Percentiles rank a stretch among this genome's conserved stretches.
These are phyloP conservation scores for Neogale vison DNA, from an alignment of 2,113 vertebrate genomes.

Conservation along the genomic window DNA sequence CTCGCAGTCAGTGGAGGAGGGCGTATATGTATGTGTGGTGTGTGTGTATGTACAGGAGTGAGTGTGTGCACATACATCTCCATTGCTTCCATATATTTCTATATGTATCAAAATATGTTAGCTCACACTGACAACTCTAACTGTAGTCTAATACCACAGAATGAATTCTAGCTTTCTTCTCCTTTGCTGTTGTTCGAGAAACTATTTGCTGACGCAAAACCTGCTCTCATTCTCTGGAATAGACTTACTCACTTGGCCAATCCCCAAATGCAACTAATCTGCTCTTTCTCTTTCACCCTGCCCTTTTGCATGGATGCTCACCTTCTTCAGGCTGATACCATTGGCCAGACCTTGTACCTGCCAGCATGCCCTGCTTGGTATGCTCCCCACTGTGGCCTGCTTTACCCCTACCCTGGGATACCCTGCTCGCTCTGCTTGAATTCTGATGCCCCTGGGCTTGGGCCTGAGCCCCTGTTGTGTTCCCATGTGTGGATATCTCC, in stretches of 20 bases:
- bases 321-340: background rate
- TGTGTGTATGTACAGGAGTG: fast-evolving
- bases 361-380: too few species aligned
- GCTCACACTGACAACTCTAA: too few species aligned
- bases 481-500: fast-evolving
- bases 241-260: too few species aligned
- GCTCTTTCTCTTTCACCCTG: fast-evolving
- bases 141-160: background rate
- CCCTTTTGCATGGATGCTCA: background rate
- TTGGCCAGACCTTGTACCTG: too few species aligned
- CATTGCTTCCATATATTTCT: background rate
- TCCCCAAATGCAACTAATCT: background rate
- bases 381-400: background rate
- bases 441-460: too few species aligned
- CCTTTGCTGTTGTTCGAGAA: background rate
- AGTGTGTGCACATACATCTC: background rate
- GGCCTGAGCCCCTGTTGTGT: too few species aligned
- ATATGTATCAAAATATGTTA: background rate
- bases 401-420: background rate
- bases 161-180: background rate
- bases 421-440: too few species aligned
- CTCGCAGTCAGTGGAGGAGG: too few species aligned
- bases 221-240: background rate
- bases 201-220: background rate
- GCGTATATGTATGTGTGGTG: fast-evolving